Base-by-base conservation (phyloP, 1,140 invertebrate species). In the Anoplophora glabripennis region DNA sequence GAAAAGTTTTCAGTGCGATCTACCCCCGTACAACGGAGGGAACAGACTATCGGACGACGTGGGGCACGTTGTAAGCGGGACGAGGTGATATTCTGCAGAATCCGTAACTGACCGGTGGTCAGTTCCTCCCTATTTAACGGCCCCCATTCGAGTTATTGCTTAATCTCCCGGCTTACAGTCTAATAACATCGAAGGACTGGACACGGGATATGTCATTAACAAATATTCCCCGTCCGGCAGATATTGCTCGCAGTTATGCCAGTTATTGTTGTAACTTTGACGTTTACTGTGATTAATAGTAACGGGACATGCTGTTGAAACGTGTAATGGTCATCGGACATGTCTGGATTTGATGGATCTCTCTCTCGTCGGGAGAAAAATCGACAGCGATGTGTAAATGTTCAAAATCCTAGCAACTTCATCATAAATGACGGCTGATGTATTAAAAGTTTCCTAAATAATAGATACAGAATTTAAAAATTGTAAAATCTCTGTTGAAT, bases 111-210 rank as follows among this genome's bases (percentile, higher is more conserved):
- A 68, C 67, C 67, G 62, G 40, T 57, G 67, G 67, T 64, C 67
- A 68, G 59, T 62, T 60, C 57, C 61, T 58, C 64, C 61, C 64
- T 59, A 59, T 62, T 64, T 61, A 63, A 64, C 49, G 58, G 57
- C 54, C 61, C 61, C 61, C 62, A 59, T 59, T 61, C 60, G 45
- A 61, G 57, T 64, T 63, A 63, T 63, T 64, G 64, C 67, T 64
- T 68, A 68, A 68, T 68, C 67, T 68, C 67, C 59, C 64, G 60
- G 57, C 64, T 68, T 66, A 66, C 61, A 57, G 57, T 56, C 61
- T 68, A 68, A 68, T 68, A 68, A 68, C 57, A 66, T 61, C 56
- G 58, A 56, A 56, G 62, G 59, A 68, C 56, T 61, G 57, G 44
- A 59, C 55, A 63, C 47, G 58, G 57, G 60, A 63, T 66, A 66